phyloP scores from a whole-genome alignment of 2,888 invertebrate genomes.

The Melanophora roralis region DNA sequence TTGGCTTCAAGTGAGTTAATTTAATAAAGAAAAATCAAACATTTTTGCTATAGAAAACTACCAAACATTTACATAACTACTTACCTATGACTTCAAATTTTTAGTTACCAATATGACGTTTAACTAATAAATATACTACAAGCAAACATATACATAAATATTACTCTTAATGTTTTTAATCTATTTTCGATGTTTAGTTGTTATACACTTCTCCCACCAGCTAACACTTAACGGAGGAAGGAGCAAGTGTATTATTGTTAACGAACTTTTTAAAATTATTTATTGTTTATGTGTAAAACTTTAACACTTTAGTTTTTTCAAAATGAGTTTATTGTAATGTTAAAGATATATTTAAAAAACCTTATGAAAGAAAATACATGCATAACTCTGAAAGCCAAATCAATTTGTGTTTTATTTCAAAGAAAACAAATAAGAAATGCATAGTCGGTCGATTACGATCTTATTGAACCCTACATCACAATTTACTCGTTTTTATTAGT shows the following conservation, averaged over 20 bases:
- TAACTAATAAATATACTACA: neutral
- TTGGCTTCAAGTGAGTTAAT: constrained; percentile 24
- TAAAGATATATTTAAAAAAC: constrained; percentile 24
- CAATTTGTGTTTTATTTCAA: constrained; percentile 19
- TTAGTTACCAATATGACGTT: neutral
- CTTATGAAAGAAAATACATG: constrained; percentile 17
- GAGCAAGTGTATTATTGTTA: neutral
- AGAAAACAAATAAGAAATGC: no score
- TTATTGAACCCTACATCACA: no score
- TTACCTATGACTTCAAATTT: constrained; percentile 5
- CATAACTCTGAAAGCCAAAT: constrained; percentile 31
- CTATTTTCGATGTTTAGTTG: constrained; percentile 12
- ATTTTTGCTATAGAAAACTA: neutral
- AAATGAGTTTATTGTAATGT: constrained; percentile 40
- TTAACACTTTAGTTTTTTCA: constrained; percentile 28
- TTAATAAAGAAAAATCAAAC: neutral
- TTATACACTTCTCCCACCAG: neutral
- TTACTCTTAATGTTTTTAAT: constrained; percentile 17
- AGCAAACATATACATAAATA: no score
- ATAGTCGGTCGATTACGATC: no score
- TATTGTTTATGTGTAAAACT: constrained; percentile 42
- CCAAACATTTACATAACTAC: neutral
- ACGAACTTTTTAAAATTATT: constrained; percentile 1
- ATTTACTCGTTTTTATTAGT: no score
- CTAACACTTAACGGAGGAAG: neutral